Conservation (phyloP, 2,888 invertebrate genomes). For the Amblyjoppa fuscipennis region DNA sequence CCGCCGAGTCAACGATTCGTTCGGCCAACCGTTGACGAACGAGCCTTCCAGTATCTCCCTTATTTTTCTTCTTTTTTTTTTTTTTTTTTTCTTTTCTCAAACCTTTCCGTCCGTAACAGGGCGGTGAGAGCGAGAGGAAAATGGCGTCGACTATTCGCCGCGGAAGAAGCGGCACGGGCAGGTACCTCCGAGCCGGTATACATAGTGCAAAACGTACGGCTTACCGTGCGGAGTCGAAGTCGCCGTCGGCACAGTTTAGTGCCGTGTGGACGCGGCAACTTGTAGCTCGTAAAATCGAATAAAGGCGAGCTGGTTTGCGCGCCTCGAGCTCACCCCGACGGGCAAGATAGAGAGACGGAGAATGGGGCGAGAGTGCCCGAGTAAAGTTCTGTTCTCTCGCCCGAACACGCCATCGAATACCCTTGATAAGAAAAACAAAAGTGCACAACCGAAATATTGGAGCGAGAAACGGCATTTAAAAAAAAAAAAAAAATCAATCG, state of each 20-base stretch:
- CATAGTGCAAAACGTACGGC: conserved; percentile 55
- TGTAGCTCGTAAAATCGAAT: conserved; percentile 68
- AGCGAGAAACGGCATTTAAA: background rate
- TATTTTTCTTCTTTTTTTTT: conserved; percentile 29
- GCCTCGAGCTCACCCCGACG: conserved; percentile 24
- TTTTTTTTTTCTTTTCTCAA: conserved; percentile 31
- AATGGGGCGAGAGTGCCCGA: conserved; percentile 24
- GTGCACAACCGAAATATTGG: background rate
- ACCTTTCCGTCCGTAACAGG: conserved; percentile 32
- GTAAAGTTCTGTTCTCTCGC: conserved; percentile 57
- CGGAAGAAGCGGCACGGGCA: conserved; percentile 23
- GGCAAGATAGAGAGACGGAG: conserved; percentile 5
- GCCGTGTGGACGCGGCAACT: conserved; percentile 65
- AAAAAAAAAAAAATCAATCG: background rate
- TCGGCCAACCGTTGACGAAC: conserved; percentile 60
- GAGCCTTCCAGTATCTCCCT: conserved; percentile 22
- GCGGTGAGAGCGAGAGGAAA: conserved; percentile 34
- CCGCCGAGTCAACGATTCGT: conserved; percentile 58
- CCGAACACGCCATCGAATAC: conserved; percentile 61
- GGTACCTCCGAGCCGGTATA: conserved; percentile 2
- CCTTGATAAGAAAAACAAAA: conserved; percentile 19
- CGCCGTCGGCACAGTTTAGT: conserved; percentile 66
- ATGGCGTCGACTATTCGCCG: conserved; percentile 22
- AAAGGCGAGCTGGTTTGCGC: conserved; percentile 53
- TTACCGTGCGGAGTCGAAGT: conserved; percentile 48